phyloP scores from a whole-genome alignment of 2,113 vertebrate species.

The Uropsilus gracilis region DNA sequence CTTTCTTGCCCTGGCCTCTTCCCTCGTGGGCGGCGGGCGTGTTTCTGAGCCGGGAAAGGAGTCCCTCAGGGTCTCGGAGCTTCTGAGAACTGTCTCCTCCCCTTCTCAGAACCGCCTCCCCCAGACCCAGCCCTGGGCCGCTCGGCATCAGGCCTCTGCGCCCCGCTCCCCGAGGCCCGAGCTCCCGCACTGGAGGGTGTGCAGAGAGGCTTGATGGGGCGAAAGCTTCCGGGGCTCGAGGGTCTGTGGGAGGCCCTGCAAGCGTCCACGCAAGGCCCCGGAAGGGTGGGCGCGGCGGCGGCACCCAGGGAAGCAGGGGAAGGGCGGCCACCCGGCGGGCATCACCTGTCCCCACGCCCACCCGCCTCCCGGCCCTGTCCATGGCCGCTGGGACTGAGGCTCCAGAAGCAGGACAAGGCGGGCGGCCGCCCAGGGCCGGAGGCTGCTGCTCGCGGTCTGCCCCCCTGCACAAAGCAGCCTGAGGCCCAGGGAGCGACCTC shows the following conservation, averaged over 20 bases:
- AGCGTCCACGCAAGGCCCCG: no score
- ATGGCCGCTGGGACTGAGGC: background rate
- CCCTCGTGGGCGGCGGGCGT: background rate
- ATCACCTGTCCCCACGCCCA: background rate
- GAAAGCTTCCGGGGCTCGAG: background rate
- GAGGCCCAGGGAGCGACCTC: no score
- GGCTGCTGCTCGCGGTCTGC: no score
- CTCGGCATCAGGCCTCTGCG: background rate
- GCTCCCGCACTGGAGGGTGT: background rate
- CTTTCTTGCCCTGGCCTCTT: background rate
- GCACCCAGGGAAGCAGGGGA: background rate
- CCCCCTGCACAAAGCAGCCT: no score
- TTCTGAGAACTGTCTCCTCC: constrained; percentile 57
- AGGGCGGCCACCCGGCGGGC: no score
- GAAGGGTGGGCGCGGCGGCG: accelerated
- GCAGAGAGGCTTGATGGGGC: accelerated
- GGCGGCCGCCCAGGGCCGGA: no score
- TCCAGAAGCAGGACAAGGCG: background rate
- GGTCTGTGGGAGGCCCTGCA: background rate
- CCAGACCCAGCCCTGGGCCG: background rate
- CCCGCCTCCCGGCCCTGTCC: background rate
- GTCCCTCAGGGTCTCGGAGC: constrained; percentile 30
- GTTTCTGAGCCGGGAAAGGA: constrained; percentile 53
- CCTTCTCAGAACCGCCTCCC: constrained; percentile 58
- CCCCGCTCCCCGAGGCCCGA: background rate